Evolutionary conservation across 2,888 invertebrate genomes (phyloP).

Genomic region (Epistrophe eligans): DNA sequence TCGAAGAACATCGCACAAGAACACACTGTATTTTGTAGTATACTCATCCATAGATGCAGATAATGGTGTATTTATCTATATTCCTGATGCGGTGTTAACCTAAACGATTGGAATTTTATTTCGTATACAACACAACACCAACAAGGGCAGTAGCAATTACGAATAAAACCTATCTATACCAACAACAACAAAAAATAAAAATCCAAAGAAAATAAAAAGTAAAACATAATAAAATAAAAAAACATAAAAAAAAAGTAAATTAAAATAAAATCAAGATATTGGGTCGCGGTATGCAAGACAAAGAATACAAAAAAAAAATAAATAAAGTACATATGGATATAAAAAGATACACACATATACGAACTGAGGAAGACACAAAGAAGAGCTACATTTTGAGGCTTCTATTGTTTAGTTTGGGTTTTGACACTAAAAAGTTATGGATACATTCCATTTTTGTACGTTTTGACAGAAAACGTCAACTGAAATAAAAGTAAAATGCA

Average conservation of each 20-base stretch:
- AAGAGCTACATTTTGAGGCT: slow-evolving; percentile 50
- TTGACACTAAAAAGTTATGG: neutral
- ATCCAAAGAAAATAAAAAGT: slow-evolving; percentile 58
- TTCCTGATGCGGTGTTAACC: slow-evolving; percentile 66
- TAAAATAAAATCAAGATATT: slow-evolving; percentile 60
- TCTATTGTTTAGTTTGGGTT: slow-evolving; percentile 1
- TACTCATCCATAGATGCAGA: slow-evolving; percentile 69
- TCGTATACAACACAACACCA: slow-evolving; percentile 59
- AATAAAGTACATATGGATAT: slow-evolving; percentile 64
- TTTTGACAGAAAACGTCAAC: too few species aligned
- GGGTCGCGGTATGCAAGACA: slow-evolving; percentile 72
- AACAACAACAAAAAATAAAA: slow-evolving; percentile 29
- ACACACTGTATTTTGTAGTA: slow-evolving; percentile 12
- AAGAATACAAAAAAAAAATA: slow-evolving; percentile 51
- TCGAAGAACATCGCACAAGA: slow-evolving; percentile 38
- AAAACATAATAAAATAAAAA: slow-evolving; percentile 64
- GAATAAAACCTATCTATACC: slow-evolving; percentile 21
- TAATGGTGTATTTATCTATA: slow-evolving; percentile 50
- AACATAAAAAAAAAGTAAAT: slow-evolving; percentile 47
- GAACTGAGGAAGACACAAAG: slow-evolving; percentile 61
- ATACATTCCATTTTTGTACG: too few species aligned
- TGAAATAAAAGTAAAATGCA: too few species aligned
- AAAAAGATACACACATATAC: slow-evolving; percentile 59
- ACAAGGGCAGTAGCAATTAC: slow-evolving; percentile 68
- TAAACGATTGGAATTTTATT: slow-evolving; percentile 72